A percentile compares a stretch with the other conserved stretches of the same genome.
These are phyloP conservation scores for Phoxinus dragarum DNA, from an alignment of 2,797 vertebrate genomes.

Conservation along the genomic window DNA sequence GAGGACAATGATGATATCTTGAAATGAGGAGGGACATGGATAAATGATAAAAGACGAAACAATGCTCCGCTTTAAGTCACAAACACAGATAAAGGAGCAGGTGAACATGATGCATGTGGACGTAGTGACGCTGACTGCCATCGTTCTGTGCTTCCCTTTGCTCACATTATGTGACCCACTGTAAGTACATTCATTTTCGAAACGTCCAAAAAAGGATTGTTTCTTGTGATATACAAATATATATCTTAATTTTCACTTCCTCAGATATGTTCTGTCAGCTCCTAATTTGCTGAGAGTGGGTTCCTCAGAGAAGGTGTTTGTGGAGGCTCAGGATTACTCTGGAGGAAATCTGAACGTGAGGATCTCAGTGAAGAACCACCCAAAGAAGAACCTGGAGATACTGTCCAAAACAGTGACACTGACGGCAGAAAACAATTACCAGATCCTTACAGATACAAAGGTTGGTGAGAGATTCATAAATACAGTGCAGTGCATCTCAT, in stretches of 20 bases:
- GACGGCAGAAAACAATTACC: not conserved
- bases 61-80: not conserved
- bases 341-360: slow-evolving; percentile 9
- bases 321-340: slow-evolving; percentile 30
- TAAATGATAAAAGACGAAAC: not conserved
- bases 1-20: slow-evolving; percentile 2
- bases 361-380: slow-evolving; percentile 55
- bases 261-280: slow-evolving; percentile 52
- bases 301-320: slow-evolving; percentile 57
- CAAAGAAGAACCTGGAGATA: slow-evolving; percentile 42
- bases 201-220: not conserved
- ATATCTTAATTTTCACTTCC: not conserved
- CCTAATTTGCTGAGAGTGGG: slow-evolving; percentile 64
- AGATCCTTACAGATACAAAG: slow-evolving; percentile 35
- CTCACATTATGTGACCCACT: slow-evolving; percentile 47
- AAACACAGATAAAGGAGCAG: not conserved
- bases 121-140: slow-evolving; percentile 22
- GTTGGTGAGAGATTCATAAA: not conserved
- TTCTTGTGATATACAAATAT: not conserved
- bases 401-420: slow-evolving; percentile 21
- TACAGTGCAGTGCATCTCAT: not conserved
- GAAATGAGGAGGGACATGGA: not conserved
- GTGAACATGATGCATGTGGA: slow-evolving; percentile 34
- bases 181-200: slow-evolving; percentile 27
- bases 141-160: slow-evolving; percentile 36